Evolutionary conservation across 2,888 invertebrate species (phyloP), one percentile per base, ranked within the genome.

Genomic region (Catocala nupta): DNA sequence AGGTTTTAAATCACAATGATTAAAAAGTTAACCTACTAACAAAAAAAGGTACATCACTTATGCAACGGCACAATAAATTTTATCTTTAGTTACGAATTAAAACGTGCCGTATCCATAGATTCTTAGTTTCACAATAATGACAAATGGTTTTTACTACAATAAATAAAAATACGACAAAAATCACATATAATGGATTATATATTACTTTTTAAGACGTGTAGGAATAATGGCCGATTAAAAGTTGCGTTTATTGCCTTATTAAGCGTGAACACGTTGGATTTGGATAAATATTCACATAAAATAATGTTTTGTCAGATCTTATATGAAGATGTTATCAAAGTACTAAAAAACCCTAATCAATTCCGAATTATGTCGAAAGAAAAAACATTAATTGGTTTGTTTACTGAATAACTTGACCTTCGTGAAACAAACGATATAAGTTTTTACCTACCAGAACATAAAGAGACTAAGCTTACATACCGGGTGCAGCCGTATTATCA

Each of bases 331-430:
- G 16, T 59, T 63, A 61, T 63, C 61, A 25, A 54, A 53, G 52
- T 55, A 64, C 60, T 59, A 65, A 73, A 68, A 63, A 62, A 73
- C 71, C 72, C 65, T 75, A 78, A 80, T 81, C 73, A 80, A 75
- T 65, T 70, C 55, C 53, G 43, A 77, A 73, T 77, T 75, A 70
- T 60, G 63, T 71, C 58, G 48, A 69, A 63, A 58, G 70, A 77
- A 80, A 79, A 82, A 77, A 66, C 64, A 55, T 53, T 82, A 82
- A 84, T 85, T 80, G 80, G 75, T 80, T 83, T 83, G 84, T 83
- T 85, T 85, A 84, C 79, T 72, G 68, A 68, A 59, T 54, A 55
- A 60, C n/a, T 51, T 61, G 71, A 78, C 75, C 70, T 76, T 75
- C 68, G 59, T 55, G 52, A 68, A 72, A 61, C 39, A 63, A 68